phyloP scores from a whole-genome alignment of 2,797 vertebrate species.

The Dryobates pubescens region DNA sequence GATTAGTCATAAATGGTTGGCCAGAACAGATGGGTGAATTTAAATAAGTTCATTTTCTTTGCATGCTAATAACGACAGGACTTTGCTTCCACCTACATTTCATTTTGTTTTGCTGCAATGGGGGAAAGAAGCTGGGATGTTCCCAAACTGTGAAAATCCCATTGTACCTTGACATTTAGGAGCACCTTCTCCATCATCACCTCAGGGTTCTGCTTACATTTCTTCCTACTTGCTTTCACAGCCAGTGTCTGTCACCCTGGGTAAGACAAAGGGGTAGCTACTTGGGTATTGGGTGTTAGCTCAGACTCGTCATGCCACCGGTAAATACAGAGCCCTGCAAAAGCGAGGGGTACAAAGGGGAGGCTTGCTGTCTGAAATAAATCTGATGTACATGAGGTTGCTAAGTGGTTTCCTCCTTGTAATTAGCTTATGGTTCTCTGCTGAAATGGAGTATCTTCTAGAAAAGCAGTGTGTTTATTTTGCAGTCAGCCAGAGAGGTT shows the following conservation, averaged over 20 bases:
- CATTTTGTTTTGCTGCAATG: neutral
- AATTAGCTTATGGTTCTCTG: neutral
- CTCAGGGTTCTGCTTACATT: neutral
- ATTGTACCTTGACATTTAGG: conserved; percentile 1
- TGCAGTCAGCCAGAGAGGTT: neutral
- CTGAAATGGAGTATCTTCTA: neutral
- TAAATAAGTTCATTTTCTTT: conserved; percentile 27
- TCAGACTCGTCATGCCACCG: neutral
- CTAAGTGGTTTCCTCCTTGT: neutral
- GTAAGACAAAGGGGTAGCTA: neutral
- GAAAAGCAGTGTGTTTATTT: neutral
- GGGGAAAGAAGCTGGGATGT: neutral
- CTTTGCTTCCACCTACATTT: conserved; percentile 7
- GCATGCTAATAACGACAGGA: neutral
- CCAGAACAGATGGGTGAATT: conserved; percentile 45
- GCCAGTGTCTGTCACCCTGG: neutral
- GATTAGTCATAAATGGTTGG: conserved; percentile 39
- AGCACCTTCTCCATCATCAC: neutral
- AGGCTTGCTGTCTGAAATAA: neutral
- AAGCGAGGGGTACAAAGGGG: neutral
- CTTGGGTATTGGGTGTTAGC: neutral
- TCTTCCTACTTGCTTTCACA: neutral
- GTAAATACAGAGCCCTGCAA: neutral
- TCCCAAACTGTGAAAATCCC: neutral
- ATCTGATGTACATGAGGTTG: neutral